A percentile compares a stretch with the other conserved stretches of the same genome.
Evolutionary conservation across 1,140 invertebrate genomes (phyloP).

Genomic region (Achroia grisella): DNA sequence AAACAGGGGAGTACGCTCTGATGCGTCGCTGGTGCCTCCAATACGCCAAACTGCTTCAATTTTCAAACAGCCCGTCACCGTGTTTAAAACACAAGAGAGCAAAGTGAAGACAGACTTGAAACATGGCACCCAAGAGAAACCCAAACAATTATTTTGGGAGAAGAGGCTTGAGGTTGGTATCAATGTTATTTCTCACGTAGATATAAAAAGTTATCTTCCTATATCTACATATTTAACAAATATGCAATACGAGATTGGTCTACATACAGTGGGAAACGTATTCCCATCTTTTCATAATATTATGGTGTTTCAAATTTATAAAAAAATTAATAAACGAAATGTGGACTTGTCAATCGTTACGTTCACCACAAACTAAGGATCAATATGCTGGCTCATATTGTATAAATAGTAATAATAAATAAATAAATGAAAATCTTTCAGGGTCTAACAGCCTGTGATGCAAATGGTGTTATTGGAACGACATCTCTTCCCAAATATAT

Average conservation of each 20-base stretch:
- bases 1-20: slow-evolving; percentile 84
- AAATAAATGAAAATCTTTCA: slow-evolving; percentile 15
- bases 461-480: slow-evolving; percentile 86
- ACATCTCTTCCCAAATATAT: slow-evolving; percentile 89
- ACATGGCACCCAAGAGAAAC: slow-evolving; percentile 93
- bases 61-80: slow-evolving; percentile 98
- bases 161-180: slow-evolving; percentile 86
- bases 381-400: not conserved
- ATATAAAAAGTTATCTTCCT: too few relatives aligned
- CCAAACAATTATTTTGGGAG: slow-evolving; percentile 98
- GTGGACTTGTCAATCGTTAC: slow-evolving; percentile 6
- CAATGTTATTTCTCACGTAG: too few relatives aligned
- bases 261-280: too few relatives aligned
- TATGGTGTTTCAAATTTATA: too few relatives aligned
- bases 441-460: slow-evolving; percentile 90
- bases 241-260: too few relatives aligned
- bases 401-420: not conserved
- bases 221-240: too few relatives aligned
- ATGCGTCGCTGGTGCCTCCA: slow-evolving; percentile 93
- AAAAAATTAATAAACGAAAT: too few relatives aligned
- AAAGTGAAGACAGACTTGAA: slow-evolving; percentile 93
- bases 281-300: too few relatives aligned
- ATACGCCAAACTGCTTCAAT: slow-evolving; percentile 98
- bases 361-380: not conserved
- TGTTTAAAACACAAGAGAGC: slow-evolving; percentile 91